These are phyloP conservation scores for Podotricha telesiphe DNA, from an alignment of 2,888 invertebrate genomes.

Conservation along the genomic window DNA sequence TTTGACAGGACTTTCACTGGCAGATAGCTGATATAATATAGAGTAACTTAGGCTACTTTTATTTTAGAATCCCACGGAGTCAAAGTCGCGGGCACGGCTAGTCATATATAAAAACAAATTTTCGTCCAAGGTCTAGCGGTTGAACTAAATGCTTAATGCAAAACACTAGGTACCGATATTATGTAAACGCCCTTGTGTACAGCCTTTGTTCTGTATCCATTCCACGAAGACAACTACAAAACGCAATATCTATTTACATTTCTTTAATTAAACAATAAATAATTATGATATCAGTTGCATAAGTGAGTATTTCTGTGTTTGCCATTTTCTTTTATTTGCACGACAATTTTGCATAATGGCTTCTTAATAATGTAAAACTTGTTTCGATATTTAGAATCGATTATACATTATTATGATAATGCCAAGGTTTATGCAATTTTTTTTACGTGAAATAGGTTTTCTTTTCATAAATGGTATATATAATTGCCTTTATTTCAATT, in stretches of 20 bases:
- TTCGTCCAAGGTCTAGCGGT: constrained; percentile 1
- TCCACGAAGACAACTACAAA: constrained; percentile 2
- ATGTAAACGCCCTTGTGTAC: constrained; percentile 27
- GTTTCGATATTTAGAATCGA: background rate
- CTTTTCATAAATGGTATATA: background rate
- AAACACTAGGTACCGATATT: constrained; percentile 4
- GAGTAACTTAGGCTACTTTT: too few relatives aligned
- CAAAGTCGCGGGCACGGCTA: too few relatives aligned
- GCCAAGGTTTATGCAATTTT: background rate
- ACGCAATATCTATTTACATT: background rate
- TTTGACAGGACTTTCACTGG: too few relatives aligned
- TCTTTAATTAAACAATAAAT: constrained; percentile 14
- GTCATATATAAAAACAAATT: background rate
- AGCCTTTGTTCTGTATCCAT: constrained; percentile 13
- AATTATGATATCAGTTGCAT: constrained; percentile 5
- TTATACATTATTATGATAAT: background rate
- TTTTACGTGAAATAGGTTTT: background rate
- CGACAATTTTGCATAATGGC: background rate
- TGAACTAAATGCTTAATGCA: constrained; percentile 21
- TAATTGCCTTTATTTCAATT: too few relatives aligned
- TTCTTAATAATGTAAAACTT: background rate
- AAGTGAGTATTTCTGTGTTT: background rate
- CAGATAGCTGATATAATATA: too few relatives aligned
- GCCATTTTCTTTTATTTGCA: constrained; percentile 11
- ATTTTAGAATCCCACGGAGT: too few relatives aligned